Base-by-base conservation (phyloP, 2,888 invertebrate species). In the Erebia ligea region DNA sequence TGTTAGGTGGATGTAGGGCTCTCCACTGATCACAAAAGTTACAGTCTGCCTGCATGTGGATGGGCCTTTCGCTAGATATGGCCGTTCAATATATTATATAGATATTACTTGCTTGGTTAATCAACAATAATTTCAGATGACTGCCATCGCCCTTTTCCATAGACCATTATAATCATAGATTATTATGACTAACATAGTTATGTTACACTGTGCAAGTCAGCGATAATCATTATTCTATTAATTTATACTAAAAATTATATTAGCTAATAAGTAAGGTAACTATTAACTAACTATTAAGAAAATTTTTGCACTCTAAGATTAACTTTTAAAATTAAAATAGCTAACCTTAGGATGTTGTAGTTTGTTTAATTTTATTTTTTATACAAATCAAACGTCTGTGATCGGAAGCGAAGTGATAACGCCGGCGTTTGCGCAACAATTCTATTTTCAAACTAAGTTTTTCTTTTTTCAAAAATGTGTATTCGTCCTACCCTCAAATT, bases 231-330 rank as follows among this genome's bases (percentile, higher is more conserved):
- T 72, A 65, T 25, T 54, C 25, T n/a, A 50, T 64, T 73, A 73
- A 69, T 67, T 69, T 71, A 59, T 67, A 73, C 15, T 34, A 34
- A 40, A 59, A 8, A 62, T 61, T 64, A 76, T 73, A 71, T 74
- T 57, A 72, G 69, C 73, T 74, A 69, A 67, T 62, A 17, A 17
- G 17, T 58, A 58, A 58, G 58, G n/a, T n/a, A n/a, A n/a, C n/a
- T n/a, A n/a, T n/a, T n/a, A n/a, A n/a, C n/a, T n/a, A n/a, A n/a
- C n/a, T 59, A 68, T 75, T 73, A 74, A 75, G 71, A 77, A 82
- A 84, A 75, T 79, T 83, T 85, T 85, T 84, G 84, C 87, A 86
- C 85, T 81, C 17, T 84, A 84, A 81, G 79, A 80, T 83, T 85
- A 81, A 80, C 6, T n/a, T 42, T 56, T 64, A 78, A 75, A 56